A percentile compares a stretch with the other conserved stretches of the same genome.
Conservation (phyloP, 2,888 invertebrate genomes). For the Oxyteleia sp. region DNA sequence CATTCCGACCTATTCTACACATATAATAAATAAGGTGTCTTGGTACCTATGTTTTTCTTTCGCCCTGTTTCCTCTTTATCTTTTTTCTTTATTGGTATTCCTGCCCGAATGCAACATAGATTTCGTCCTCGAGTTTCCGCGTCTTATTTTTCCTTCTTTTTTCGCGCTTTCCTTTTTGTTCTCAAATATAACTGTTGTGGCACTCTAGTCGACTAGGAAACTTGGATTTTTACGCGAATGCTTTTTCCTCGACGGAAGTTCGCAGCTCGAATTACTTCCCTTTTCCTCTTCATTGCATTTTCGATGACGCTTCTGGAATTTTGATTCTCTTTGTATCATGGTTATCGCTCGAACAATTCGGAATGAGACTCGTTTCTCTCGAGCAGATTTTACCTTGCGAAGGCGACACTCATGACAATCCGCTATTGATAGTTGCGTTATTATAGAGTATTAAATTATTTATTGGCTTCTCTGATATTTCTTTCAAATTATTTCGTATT, state of each 20-base stretch:
- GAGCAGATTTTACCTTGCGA: constrained; percentile 13
- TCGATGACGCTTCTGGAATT: constrained; percentile 65
- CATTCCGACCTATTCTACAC: constrained; percentile 22
- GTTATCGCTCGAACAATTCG: constrained; percentile 42
- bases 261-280: constrained; percentile 48
- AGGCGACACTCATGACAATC: constrained; percentile 27
- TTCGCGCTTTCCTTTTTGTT: constrained; percentile 27
- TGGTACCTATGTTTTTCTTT: constrained; percentile 11
- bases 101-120: constrained; percentile 15
- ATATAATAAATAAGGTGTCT: constrained; percentile 54
- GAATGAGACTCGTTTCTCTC: constrained; percentile 30
- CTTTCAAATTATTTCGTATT: constrained; percentile 1
- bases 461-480: not conserved
- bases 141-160: constrained; percentile 25
- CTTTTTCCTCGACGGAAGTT: constrained; percentile 34
- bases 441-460: constrained; percentile 14
- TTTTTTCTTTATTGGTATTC: not conserved
- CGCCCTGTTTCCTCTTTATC: not conserved
- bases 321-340: constrained; percentile 56
- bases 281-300: constrained; percentile 71
- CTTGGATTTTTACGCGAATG: constrained; percentile 39
- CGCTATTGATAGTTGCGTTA: not conserved
- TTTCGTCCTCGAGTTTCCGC: constrained; percentile 33
- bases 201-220: constrained; percentile 53
- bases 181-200: constrained; percentile 56